Evolutionary conservation across 2,888 invertebrate genomes (phyloP), one percentile per base, ranked within the genome.

Genomic region (Ceramica pisi): DNA sequence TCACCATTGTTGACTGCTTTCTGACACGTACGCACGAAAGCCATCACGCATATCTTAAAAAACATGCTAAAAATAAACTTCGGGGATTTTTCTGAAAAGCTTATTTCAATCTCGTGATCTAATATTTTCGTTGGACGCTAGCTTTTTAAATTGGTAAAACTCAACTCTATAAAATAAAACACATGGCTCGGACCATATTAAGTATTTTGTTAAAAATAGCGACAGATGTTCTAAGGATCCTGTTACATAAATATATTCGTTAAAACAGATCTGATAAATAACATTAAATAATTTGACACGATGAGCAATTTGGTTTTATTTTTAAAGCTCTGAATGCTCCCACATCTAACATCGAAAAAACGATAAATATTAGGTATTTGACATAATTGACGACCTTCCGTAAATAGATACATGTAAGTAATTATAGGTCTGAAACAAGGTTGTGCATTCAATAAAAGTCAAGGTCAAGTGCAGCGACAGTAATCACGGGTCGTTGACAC

Each of bases 221-320:
- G 2, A 12, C 71, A 66, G 46, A 66, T 72, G 67, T 75, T 41
- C 12, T 7, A n/a, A 1, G 31, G 31, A 31, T 75, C 23, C 19
- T 9, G 12, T 55, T 46, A 46, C 46, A 63, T 48, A 38, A 14
- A 38, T 61, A 23, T 26, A 1, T 46, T 35, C 14, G 16, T 21
- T 12, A 38, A n/a, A 31, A 51, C 12, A 44, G 44, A 19, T 31
- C n/a, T 35, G 51, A 41, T 41, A 21, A 23, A 16, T 14, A 14
- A 41, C 41, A 41, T 9, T 26, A 44, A 67, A 19, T 7, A 53
- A 16, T 8, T 16, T 56, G 12, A 14, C 51, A 26, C 1, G 23
- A n/a, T 38, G 9, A 44, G 44, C 0, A 14, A 14, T 63, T 35
- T 41, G 14, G 14, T 64, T 31, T 6, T 31, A 6, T 31, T 31